Evolutionary conservation across 1,140 invertebrate genomes (phyloP).

Genomic region (Aporrectodea caliginosa): DNA sequence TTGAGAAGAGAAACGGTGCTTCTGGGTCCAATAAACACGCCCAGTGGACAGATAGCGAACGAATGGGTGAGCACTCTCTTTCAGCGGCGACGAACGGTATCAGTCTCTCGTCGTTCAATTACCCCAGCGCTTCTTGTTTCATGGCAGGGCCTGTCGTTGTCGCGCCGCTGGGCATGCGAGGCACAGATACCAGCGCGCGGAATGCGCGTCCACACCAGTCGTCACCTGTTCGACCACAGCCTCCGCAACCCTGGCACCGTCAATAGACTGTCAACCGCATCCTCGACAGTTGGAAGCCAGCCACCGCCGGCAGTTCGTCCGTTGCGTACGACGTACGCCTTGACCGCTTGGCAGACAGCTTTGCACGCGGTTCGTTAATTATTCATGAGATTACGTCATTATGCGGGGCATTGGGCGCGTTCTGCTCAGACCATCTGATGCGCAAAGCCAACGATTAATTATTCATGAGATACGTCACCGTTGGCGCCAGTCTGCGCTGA

Average conservation of each 20-base stretch:
- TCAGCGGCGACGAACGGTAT: too few species aligned
- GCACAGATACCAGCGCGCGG: not conserved
- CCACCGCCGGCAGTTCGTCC: not conserved
- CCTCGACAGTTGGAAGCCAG: not conserved
- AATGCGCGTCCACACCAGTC: not conserved
- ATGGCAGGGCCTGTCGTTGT: too few species aligned
- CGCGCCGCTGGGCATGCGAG: not conserved
- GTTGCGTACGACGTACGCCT: not conserved
- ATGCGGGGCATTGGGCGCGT: not conserved
- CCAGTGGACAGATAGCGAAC: too few species aligned
- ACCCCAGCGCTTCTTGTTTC: too few species aligned
- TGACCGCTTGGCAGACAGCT: not conserved
- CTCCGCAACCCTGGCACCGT: not conserved
- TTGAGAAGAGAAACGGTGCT: too few species aligned
- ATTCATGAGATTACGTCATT: slow-evolving; percentile 1
- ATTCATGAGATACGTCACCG: not conserved
- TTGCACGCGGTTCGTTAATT: not conserved
- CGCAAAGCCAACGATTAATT: not conserved
- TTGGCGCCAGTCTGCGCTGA: not conserved
- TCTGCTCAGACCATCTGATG: not conserved
- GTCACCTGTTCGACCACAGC: not conserved
- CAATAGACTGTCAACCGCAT: not conserved
- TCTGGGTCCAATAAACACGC: too few species aligned
- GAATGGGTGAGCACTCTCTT: too few species aligned
- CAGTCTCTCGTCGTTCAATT: too few species aligned